Evolutionary conservation across 2,113 vertebrate genomes (phyloP).

Genomic region (Meriones unguiculatus): DNA sequence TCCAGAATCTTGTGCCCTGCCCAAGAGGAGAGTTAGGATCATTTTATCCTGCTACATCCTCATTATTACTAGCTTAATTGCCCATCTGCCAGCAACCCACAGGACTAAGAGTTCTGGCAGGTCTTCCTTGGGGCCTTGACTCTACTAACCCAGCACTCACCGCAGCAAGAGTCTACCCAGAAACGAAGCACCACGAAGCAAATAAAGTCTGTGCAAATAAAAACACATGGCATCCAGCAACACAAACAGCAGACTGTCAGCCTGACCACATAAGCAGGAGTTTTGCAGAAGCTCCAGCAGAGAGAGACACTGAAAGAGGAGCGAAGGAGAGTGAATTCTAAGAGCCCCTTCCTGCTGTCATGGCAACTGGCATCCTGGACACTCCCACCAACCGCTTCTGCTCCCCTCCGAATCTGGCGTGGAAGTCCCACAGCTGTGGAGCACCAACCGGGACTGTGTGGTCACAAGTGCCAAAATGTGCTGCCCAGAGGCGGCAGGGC

Average conservation of each 20-base stretch:
- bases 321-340: background rate
- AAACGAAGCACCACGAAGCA: slow-evolving; percentile 49
- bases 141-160: background rate
- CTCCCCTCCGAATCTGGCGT: background rate
- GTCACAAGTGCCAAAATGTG: background rate
- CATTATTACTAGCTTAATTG: background rate
- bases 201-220: slow-evolving; percentile 37
- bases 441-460: accelerated
- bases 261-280: background rate
- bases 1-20: background rate
- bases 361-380: background rate
- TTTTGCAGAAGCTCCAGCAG: background rate
- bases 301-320: background rate
- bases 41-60: background rate
- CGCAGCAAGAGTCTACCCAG: background rate
- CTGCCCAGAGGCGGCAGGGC: background rate
- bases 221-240: slow-evolving; percentile 19
- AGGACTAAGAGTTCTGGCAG: background rate
- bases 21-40: background rate
- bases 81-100: background rate
- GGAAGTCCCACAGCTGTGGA: background rate
- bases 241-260: slow-evolving; percentile 8
- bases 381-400: too few species aligned
- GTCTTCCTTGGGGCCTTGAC: background rate
- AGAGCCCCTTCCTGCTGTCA: background rate